phyloP scores from a whole-genome alignment of 2,797 vertebrate genomes.

The Sylvilagus floridanus region DNA sequence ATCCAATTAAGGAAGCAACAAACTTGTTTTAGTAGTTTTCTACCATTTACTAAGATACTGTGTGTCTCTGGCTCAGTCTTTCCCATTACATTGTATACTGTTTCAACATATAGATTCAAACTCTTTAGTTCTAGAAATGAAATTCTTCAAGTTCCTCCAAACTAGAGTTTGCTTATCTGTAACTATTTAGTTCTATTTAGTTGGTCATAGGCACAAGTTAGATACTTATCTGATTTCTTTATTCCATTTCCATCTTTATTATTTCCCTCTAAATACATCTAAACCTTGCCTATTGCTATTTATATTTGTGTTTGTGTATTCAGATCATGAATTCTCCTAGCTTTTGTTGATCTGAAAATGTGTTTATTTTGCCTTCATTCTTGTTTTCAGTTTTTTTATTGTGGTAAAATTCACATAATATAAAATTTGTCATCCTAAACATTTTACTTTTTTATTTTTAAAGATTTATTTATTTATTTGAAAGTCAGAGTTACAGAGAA shows the following conservation, averaged over 20 bases:
- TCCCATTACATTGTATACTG: no score
- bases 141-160: background rate
- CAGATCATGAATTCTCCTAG: background rate
- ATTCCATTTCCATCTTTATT: background rate
- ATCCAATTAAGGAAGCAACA: no score
- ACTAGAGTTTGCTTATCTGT: background rate
- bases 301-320: constrained; percentile 20
- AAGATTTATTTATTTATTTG: no score
- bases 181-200: background rate
- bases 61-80: background rate
- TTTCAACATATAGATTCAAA: background rate
- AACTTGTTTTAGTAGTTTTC: background rate
- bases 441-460: background rate
- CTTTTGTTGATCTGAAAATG: background rate
- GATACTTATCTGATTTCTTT: background rate
- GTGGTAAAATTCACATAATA: background rate
- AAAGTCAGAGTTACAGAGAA: no score
- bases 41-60: background rate
- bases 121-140: background rate
- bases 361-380: background rate
- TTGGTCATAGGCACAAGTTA: background rate
- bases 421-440: background rate
- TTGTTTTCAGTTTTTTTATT: background rate
- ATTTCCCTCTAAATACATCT: background rate
- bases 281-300: background rate